Conservation (phyloP, 2,797 vertebrate species). For the Phyllotis vaccarum region DNA sequence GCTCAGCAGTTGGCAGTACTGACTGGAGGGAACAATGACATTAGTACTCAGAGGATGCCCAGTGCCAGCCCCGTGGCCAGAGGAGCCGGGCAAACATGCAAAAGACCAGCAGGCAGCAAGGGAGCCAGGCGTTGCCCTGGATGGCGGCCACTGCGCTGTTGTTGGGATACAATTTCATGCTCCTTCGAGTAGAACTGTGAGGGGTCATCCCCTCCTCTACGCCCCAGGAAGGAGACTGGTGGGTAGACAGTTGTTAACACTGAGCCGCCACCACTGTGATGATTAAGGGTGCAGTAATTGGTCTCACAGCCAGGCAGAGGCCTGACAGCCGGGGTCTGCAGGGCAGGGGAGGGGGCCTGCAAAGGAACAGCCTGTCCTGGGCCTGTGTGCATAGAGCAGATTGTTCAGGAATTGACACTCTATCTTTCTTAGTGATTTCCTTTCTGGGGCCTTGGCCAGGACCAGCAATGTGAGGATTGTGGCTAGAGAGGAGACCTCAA, state of each 20-base stretch:
- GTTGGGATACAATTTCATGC: slow-evolving; percentile 78
- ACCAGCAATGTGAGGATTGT: not conserved
- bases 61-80: not conserved
- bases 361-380: not conserved
- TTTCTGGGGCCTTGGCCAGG: slow-evolving; percentile 43
- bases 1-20: slow-evolving; percentile 19
- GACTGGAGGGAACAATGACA: not conserved
- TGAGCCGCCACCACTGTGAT: not conserved
- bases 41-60: not conserved
- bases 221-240: slow-evolving; percentile 69
- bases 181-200: slow-evolving; percentile 68
- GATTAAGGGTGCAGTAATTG: slow-evolving; percentile 66
- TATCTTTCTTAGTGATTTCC: slow-evolving; percentile 67
- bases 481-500: not conserved
- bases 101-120: slow-evolving; percentile 66
- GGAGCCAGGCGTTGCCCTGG: slow-evolving; percentile 82
- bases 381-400: slow-evolving; percentile 8
- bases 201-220: slow-evolving; percentile 68
- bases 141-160: slow-evolving; percentile 63
- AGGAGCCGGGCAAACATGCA: slow-evolving; percentile 45
- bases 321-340: not conserved
- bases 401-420: slow-evolving; percentile 70
- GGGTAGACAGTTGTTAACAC: slow-evolving; percentile 77
- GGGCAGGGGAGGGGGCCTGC: not conserved
- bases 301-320: slow-evolving; percentile 49